Evolutionary conservation across 2,888 invertebrate species (phyloP).

Genomic region (Quadroppia sp.): DNA sequence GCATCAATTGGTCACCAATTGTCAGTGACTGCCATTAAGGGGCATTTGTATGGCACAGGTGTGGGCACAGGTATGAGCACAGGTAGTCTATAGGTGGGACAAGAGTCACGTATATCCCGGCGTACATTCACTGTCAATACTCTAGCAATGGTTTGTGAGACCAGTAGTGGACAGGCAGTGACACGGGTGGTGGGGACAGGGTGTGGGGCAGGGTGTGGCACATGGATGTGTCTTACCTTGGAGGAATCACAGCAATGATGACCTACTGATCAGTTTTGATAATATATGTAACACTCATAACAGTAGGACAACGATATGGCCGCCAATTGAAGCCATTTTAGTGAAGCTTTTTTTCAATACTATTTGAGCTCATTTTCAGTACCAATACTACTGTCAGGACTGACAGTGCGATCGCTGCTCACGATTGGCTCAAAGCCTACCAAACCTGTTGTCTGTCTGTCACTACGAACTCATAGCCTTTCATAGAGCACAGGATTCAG

Average conservation of each 20-base stretch:
- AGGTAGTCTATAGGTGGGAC: no score
- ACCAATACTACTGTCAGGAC: neutral
- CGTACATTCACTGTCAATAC: no score
- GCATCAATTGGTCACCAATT: no score
- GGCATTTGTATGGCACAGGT: no score
- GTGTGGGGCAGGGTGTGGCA: neutral
- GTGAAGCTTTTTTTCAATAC: neutral
- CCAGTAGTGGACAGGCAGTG: neutral
- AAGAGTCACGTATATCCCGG: no score
- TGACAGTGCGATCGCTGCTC: neutral
- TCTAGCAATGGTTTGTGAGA: no score
- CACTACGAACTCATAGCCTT: conserved; percentile 1
- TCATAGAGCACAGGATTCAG: no score
- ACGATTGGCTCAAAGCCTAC: neutral
- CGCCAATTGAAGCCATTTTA: conserved; percentile 23
- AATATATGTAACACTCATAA: neutral
- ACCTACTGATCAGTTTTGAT: conserved; percentile 17
- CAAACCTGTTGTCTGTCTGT: conserved; percentile 21
- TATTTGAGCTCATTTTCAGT: neutral
- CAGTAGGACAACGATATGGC: conserved; percentile 35
- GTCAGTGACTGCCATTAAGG: no score
- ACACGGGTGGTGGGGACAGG: neutral
- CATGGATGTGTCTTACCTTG: neutral
- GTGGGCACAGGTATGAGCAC: no score
- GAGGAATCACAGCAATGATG: neutral